Base-by-base conservation (phyloP, 2,113 vertebrate genomes). In the Malaclemys terrapin region DNA sequence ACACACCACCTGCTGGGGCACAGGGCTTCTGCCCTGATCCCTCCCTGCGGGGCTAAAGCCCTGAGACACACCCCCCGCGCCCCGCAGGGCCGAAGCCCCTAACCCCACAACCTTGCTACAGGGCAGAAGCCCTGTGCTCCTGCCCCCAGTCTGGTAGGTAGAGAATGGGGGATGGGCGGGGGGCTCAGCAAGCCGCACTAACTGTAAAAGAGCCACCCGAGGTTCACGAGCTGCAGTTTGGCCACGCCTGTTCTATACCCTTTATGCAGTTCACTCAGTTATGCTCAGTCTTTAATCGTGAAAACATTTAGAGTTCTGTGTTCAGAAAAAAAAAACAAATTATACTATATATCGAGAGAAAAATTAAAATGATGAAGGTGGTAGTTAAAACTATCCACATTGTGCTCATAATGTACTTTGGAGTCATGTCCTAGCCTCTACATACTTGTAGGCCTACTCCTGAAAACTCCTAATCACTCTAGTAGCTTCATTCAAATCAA, bases 401-500 rank as follows among this genome's bases (percentile, higher is more conserved):
- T 95, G 96, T 91, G 90, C 89, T 94, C 89, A 85, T 2, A 92
- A 85, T 86, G 75, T 85, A 81, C 81, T 69, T 20, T n/a, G 14
- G 96, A 96, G 65, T 29, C 83, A 94, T 91, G 89, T 65, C 80
- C 53, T 0, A 1, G 35, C 57, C 22, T 19, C 88, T 95, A 87
- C 53, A 88, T 89, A 95, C 95, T 87, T 82, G 72, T 62, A 89
- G 29, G 87, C 72, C 57, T 97, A 91, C 92, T 93, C 94, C 86
- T 83, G 14, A 25, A 89, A 52, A 8, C 0, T 50, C 7, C 57
- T 95, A 88, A 95, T 96, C 90, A 89, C 81, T 87, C 42, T 79
- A 92, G 89, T 93, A 95, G 95, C 88, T 84, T 35, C 79, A 91
- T 84, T 95, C 90, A 94, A 92, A 97, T 87, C 90, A 92, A 96